A percentile compares a stretch with the other conserved stretches of the same genome.
phyloP scores from a whole-genome alignment of 1,140 invertebrate genomes.

The Onthophagus taurus region DNA sequence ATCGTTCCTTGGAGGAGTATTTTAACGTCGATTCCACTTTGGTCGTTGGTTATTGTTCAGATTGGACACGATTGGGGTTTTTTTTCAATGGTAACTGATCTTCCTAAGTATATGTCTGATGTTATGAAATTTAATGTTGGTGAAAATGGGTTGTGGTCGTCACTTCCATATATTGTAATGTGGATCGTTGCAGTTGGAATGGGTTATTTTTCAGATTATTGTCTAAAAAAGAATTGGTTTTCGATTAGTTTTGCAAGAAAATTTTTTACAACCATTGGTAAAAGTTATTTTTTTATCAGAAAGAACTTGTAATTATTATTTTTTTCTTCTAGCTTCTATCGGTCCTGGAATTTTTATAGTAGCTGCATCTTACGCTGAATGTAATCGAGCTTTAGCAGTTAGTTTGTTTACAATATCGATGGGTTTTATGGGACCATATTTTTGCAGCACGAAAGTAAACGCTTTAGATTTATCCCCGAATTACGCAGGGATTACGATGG shows the following conservation, averaged over 20 bases:
- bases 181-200: constrained; percentile 60
- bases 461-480: constrained; percentile 75
- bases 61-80: constrained; percentile 91
- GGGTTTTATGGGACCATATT: constrained; percentile 66
- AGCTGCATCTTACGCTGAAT: constrained; percentile 71
- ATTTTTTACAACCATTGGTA: constrained; percentile 63
- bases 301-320: not conserved
- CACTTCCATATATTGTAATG: constrained; percentile 63
- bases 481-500: constrained; percentile 73
- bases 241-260: constrained; percentile 55
- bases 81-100: constrained; percentile 85
- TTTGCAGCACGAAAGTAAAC: constrained; percentile 70
- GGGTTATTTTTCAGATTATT: constrained; percentile 57
- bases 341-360: constrained; percentile 70
- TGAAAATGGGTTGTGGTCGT: constrained; percentile 56
- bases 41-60: constrained; percentile 61
- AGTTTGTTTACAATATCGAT: constrained; percentile 59
- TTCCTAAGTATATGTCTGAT: constrained; percentile 87
- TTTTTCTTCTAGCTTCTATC: constrained; percentile 48
- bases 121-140: constrained; percentile 77
- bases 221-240: constrained; percentile 48
- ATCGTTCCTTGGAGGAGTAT: constrained; percentile 57
- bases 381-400: constrained; percentile 53
- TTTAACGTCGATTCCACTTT: constrained; percentile 64
- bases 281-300: no score